Evolutionary conservation across 1,140 invertebrate genomes (phyloP).

Genomic region (Acarapis woodi): DNA sequence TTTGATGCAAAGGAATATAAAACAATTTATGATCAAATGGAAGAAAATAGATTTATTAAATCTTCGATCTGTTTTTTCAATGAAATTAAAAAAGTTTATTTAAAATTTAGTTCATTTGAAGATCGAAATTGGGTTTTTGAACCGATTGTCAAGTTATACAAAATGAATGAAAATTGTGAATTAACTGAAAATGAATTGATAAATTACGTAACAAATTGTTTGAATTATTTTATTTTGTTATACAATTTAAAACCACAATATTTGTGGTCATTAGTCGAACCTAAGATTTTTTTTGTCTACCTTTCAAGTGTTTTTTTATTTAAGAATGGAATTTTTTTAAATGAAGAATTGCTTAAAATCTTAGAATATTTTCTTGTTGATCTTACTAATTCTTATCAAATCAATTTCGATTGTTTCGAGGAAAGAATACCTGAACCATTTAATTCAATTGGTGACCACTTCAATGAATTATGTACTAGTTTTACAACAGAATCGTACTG

Average conservation of each 20-base stretch:
- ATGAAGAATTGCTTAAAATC: conserved; percentile 3
- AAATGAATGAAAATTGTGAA: background rate
- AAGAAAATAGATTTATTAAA: background rate
- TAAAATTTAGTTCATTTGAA: conserved; percentile 4
- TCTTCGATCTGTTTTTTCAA: background rate
- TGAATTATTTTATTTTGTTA: conserved; percentile 1
- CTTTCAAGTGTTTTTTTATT: conserved; percentile 5
- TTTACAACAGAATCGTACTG: conserved; percentile 7
- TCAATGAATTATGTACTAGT: conserved; percentile 1
- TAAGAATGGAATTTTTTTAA: conserved; percentile 3
- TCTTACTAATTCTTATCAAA: background rate
- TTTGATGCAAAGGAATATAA: background rate
- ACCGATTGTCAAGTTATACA: conserved; percentile 4
- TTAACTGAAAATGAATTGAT: background rate
- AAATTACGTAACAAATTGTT: background rate
- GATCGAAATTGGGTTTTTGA: conserved; percentile 7
- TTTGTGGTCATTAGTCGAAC: background rate
- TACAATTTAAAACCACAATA: background rate
- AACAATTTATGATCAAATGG: background rate
- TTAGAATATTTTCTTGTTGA: background rate
- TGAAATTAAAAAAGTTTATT: conserved; percentile 1
- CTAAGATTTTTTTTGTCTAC: background rate
- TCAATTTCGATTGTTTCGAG: background rate
- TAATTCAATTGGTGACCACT: background rate
- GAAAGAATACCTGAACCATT: background rate